Conservation (phyloP, 2,113 vertebrate genomes). For the Terrapene triunguis region DNA sequence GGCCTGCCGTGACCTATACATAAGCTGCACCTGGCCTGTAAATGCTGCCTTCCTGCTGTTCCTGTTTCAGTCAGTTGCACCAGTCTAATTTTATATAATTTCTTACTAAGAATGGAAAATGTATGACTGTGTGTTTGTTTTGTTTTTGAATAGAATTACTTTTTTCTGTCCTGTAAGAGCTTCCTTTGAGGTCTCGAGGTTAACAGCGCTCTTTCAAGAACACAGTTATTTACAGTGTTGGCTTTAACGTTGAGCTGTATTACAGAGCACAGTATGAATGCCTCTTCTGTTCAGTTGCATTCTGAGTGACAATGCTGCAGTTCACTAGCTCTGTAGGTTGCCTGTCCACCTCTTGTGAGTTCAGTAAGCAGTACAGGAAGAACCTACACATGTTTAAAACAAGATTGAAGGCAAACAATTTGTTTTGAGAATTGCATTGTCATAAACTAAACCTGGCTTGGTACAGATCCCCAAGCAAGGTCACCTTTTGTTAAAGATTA, state of each 20-base stretch:
- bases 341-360: neutral
- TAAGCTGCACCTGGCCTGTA: neutral
- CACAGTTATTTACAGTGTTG: neutral
- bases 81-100: neutral
- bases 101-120: neutral
- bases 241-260: constrained; percentile 26
- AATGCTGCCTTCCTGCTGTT: neutral
- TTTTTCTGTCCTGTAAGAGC: neutral
- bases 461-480: neutral
- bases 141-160: neutral
- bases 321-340: neutral
- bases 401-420: neutral
- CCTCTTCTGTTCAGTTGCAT: constrained; percentile 7
- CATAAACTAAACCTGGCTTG: neutral
- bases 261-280: neutral
- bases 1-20: neutral
- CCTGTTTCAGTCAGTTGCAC: neutral
- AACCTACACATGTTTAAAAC: neutral
- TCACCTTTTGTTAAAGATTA: neutral
- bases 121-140: neutral
- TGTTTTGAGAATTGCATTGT: neutral
- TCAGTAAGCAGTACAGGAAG: constrained; percentile 18
- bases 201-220: neutral
- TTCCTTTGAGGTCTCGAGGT: constrained; percentile 11
- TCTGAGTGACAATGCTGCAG: constrained; percentile 16